Conservation (phyloP, 1,140 invertebrate species). For the Asobara japonica region DNA sequence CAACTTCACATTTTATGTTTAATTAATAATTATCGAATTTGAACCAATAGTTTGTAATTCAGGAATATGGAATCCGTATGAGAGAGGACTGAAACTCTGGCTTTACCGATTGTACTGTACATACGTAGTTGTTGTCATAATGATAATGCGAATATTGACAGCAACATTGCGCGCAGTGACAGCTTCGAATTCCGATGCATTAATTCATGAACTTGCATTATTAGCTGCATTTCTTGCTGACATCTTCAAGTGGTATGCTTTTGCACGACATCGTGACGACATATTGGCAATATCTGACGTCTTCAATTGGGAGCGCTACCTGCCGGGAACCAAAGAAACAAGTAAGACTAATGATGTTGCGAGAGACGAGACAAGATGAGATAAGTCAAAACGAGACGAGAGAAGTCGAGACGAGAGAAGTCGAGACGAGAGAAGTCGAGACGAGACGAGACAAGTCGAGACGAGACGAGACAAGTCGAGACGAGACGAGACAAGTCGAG, state of each 20-base stretch:
- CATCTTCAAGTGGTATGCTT: not conserved
- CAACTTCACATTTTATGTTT: too few species aligned
- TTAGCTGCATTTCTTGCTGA: not conserved
- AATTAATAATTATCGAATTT: too few species aligned
- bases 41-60: too few species aligned
- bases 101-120: not conserved
- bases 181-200: not conserved
- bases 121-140: not conserved
- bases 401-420: too few species aligned
- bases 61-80: not conserved
- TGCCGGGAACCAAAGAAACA: not conserved
- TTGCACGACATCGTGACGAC: not conserved
- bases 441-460: not conserved
- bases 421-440: not conserved
- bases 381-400: not conserved
- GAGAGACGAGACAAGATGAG: not conserved
- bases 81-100: not conserved
- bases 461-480: not conserved
- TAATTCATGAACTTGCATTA: not conserved
- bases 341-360: not conserved
- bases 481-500: not conserved
- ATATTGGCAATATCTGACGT: not conserved
- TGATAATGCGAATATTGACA: not conserved
- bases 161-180: not conserved
- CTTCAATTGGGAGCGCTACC: not conserved